These are phyloP conservation scores for Idris sp. DNA, from an alignment of 1,140 invertebrate species.

Conservation along the genomic window DNA sequence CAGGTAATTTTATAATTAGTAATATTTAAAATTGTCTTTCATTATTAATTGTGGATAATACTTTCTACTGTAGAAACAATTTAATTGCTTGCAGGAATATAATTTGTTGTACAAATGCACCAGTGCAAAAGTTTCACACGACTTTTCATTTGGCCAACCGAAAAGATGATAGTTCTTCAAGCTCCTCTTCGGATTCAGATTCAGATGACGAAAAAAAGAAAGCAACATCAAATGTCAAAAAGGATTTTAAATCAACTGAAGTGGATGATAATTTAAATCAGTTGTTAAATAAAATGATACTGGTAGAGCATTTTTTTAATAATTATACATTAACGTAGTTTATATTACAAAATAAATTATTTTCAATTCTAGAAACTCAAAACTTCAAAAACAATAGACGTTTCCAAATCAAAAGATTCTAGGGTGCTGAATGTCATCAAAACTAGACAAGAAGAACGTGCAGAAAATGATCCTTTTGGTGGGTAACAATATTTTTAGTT, in stretches of 20 bases:
- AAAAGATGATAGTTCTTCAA: slow-evolving; percentile 51
- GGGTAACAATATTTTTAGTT: no score
- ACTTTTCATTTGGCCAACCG: slow-evolving; percentile 44
- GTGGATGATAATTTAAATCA: slow-evolving; percentile 37
- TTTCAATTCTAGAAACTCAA: slow-evolving; percentile 14
- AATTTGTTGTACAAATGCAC: slow-evolving; percentile 1
- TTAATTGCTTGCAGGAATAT: no score
- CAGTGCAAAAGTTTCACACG: slow-evolving; percentile 47
- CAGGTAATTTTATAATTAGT: slow-evolving; percentile 2
- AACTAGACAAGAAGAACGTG: neutral
- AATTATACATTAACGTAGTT: slow-evolving; percentile 10
- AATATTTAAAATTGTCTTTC: no score
- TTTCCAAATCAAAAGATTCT: slow-evolving; percentile 9
- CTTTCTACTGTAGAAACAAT: no score
- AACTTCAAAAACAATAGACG: slow-evolving; percentile 17
- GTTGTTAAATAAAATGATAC: slow-evolving; percentile 45
- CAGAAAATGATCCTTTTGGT: slow-evolving; percentile 13
- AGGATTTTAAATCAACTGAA: slow-evolving; percentile 6
- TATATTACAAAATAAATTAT: no score
- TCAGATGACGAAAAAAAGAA: slow-evolving; percentile 55
- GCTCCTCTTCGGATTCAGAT: slow-evolving; percentile 63
- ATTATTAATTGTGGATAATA: no score
- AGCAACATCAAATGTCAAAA: slow-evolving; percentile 3
- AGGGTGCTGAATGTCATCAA: neutral
- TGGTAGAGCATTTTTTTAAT: slow-evolving; percentile 20